Evolutionary conservation across 2,888 invertebrate genomes (phyloP), one percentile per base, ranked within the genome.

Genomic region (Psylliodes chrysocephalus): DNA sequence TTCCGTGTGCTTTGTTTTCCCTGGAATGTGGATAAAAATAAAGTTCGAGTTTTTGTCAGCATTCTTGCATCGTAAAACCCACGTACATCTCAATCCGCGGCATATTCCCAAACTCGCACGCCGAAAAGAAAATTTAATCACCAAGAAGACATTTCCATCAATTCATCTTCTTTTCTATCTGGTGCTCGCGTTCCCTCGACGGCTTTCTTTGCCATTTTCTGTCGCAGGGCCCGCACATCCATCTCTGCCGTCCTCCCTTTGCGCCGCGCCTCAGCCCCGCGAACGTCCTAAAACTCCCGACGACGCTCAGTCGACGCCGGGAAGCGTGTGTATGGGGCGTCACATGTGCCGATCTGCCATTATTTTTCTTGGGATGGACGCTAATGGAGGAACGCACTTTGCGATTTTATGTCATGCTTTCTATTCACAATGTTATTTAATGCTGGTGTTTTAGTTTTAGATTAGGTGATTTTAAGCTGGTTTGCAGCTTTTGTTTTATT

Each of bases 101-200:
- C 30, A 55, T 44, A 55, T 55, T 55, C 44, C 55, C 44, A 55
- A 55, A 55, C 52, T 49, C 60, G 78, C 79, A 79, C 77, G 79
- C 77, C 75, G 79, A 81, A 82, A n/a, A 81, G 81, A 80, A 82
- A 82, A 82, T 82, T 82, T 81, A 81, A 82, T 82, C 81, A 82
- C 78, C 57, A 59, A 59, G 79, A 78, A 79, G 81, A 81, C 81
- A 79, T 81, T 81, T 78, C 79, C 81, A 82, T 82, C 81, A 82
- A 82, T 82, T 80, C 79, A 81, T 82, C 82, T 81, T 78, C 79
- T 76, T 77, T 79, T 73, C 73, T 73, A 59, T 49, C 47, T 49
- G 49, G 38, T 22, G 40, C 49, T 59, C 57, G 49, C 40, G 38
- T 49, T 59, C 61, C 78, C 79, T 79, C 74, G 79, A 79, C 79